Conservation (phyloP, 2,113 vertebrate species). For the Regulus satrapa region DNA sequence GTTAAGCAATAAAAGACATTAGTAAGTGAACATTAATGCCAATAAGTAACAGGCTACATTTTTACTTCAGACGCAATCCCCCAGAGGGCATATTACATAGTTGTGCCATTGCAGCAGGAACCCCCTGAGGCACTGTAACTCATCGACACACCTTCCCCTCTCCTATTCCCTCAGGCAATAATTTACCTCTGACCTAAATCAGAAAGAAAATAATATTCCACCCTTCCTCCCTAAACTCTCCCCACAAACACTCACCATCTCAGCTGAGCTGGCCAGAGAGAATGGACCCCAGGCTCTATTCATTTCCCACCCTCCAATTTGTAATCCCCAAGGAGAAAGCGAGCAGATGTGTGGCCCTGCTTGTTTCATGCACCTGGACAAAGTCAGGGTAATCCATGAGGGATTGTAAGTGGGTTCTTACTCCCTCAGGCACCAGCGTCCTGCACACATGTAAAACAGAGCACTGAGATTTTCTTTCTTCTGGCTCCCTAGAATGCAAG, state of each 20-base stretch:
- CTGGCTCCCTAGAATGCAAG: not conserved
- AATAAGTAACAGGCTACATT: conserved; percentile 24
- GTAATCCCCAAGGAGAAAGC: conserved; percentile 36
- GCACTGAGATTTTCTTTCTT: not conserved
- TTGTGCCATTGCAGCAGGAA: not conserved
- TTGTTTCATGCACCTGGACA: conserved; percentile 51
- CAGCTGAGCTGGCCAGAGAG: not conserved
- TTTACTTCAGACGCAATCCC: conserved; percentile 8
- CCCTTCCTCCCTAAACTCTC: not conserved
- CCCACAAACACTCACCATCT: not conserved
- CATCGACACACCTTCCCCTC: conserved; percentile 6
- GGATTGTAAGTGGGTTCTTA: conserved; percentile 3
- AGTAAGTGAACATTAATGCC: conserved; percentile 32
- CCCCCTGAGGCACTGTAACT: conserved; percentile 11
- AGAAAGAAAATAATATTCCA: conserved; percentile 45
- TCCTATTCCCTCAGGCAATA: not conserved
- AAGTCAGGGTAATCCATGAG: not conserved
- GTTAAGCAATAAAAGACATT: conserved; percentile 20
- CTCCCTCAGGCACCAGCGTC: not conserved
- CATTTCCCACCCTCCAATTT: conserved; percentile 31
- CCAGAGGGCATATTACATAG: not conserved
- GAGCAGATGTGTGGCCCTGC: conserved; percentile 42
- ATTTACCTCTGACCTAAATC: conserved; percentile 9
- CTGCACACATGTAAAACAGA: conserved; percentile 4
- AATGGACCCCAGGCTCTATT: not conserved